Evolutionary conservation across 2,888 invertebrate genomes (phyloP), one percentile per base, ranked within the genome.

Genomic region (Ophion slaviceki): DNA sequence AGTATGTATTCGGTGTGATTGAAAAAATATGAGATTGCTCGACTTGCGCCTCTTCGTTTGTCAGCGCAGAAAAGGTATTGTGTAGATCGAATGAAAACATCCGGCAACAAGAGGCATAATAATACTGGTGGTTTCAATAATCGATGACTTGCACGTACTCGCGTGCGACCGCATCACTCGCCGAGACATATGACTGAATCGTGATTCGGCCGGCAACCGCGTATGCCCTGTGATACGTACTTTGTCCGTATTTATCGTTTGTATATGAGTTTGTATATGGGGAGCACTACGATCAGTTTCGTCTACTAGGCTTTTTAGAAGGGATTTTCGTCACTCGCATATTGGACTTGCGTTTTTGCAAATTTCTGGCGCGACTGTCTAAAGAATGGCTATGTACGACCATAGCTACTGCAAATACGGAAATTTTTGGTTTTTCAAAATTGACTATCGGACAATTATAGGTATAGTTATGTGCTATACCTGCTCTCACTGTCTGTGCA

Each of bases 61-160:
- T 40, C 36, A n/a, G 11, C 32, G 14, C 20, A 40, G 8, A 40
- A 40, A 40, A n/a, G 40, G 17, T 7, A 40, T n/a, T n/a, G 67
- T 67, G 17, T 32, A 36, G 14, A 36, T 71, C 57, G 8, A 74
- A 74, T 24, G 14, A 45, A 28, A 74, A 74, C 45, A 62, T 74
- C 45, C 74, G 74, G 74, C 40, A 62, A 62, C 45, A 74, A 45
- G 24, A 24, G 45, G 62, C 62, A 32, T 32, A 40, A 67, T 67
- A n/a, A 24, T 47, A 36, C 40, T 32, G 68, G 36, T 59, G 32
- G 71, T 71, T 75, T 64, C 78, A 82, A 84, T 88, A 87, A 88
- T 87, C 82, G 71, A 88, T 87, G 84, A 88, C 86, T 81, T 81
- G 84, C 87, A 86, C 85, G 72, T 87, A 84, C 59, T 36, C 78